Evolutionary conservation across 37 sponge, comb jelly and placozoan genomes (phyloP), one percentile per base, ranked within the genome.

Genomic region (Theonella swinhoei): DNA sequence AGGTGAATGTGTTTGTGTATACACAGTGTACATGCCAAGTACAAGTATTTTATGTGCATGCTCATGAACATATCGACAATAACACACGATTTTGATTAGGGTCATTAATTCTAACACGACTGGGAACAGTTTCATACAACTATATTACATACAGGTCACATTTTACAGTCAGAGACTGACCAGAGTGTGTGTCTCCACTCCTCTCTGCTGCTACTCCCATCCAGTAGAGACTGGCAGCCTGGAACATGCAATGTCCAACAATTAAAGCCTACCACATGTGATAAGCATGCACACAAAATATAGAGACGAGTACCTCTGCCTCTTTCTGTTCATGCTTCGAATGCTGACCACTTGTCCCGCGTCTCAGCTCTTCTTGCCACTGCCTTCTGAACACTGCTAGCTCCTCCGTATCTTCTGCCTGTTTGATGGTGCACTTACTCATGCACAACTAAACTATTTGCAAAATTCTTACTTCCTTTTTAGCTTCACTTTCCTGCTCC

Each of bases 121-220:
- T n/a, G n/a, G n/a, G n/a, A n/a, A n/a, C n/a, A n/a, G n/a, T n/a
- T n/a, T n/a, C n/a, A n/a, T n/a, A n/a, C n/a, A n/a, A n/a, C n/a
- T n/a, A n/a, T n/a, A n/a, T n/a, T n/a, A n/a, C n/a, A n/a, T n/a
- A n/a, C n/a, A n/a, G n/a, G n/a, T n/a, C n/a, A n/a, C n/a, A n/a
- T n/a, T n/a, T n/a, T n/a, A n/a, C n/a, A n/a, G n/a, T n/a, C n/a
- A n/a, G n/a, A n/a, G n/a, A 19, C 38, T 14, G 24, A 90, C 91
- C 91, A 69, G 67, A 74, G 58, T 80, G 54, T 76, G 79, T 79
- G 29, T 89, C 87, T 30, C 87, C 87, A 71, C 71, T 80, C 61
- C 85, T 69, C 43, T 93, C 94, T 28, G 84, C 84, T 28, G 90
- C 90, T 0, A 83, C 87, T 31, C 94, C 94, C 77, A 85, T 93